Conservation (phyloP, 1,140 invertebrate genomes). For the Steinernema khuongi region DNA sequence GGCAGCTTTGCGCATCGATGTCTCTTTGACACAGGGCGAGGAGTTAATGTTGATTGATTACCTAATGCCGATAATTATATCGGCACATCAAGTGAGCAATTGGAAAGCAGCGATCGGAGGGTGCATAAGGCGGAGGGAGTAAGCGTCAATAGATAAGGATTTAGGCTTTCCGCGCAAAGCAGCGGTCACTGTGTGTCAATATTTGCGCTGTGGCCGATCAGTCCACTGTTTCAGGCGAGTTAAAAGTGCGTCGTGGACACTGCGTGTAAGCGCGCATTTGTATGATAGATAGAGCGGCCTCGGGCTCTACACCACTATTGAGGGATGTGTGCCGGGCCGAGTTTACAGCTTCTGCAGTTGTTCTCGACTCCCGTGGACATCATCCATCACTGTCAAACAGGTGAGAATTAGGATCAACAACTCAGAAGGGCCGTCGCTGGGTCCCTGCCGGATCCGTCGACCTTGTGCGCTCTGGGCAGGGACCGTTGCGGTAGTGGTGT, state of each 20-base stretch:
- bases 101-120: not conserved
- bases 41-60: conserved; percentile 15
- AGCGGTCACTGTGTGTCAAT: not conserved
- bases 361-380: conserved; percentile 4
- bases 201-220: not conserved
- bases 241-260: not conserved
- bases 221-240: not conserved
- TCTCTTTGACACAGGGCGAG: not conserved
- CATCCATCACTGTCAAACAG: conserved; percentile 14
- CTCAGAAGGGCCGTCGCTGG: not conserved
- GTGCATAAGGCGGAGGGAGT: not conserved
- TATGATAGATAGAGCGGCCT: too few relatives aligned
- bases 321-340: too few relatives aligned
- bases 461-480: too few relatives aligned
- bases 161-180: not conserved
- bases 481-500: not conserved
- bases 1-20: not conserved
- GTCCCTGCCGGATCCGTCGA: not conserved
- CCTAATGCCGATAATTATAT: conserved; percentile 2
- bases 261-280: too few relatives aligned
- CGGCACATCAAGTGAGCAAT: not conserved
- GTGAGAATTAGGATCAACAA: conserved; percentile 15
- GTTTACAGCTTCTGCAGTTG: conserved; percentile 14
- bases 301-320: not conserved
- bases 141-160: not conserved